Evolutionary conservation across 2,797 vertebrate species (phyloP), one percentile per base, ranked within the genome.

Genomic region (Scolopax rusticola): DNA sequence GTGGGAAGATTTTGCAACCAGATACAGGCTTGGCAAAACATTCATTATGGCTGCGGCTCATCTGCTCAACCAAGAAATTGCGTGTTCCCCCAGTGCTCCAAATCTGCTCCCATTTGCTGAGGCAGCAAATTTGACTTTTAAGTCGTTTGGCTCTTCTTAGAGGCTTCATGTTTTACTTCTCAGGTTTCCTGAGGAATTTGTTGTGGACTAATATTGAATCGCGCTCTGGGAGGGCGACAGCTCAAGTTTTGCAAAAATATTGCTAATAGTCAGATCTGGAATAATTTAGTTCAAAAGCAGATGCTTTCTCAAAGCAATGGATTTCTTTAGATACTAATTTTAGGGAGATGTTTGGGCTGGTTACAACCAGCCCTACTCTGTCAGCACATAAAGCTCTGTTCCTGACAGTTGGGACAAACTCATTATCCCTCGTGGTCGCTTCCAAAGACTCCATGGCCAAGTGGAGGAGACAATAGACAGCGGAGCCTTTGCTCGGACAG

Each of bases 91-190:
- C 64, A 11, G 81, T 73, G 93, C 93, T 79, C 89, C 87, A 48
- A 47, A 76, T 89, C 96, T 77, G 86, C 93, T 61, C 11, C 84
- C 81, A 32, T 89, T 87, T 90, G 95, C 95, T 96, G 96, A 92
- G 41, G 56, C 92, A 95, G 96, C 95, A 79, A 3, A 3, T 65
- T 73, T 50, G 67, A 61, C 73, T 17, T 71, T 71, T 21, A 71
- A 84, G 77, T 36, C 1, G 0, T 75, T 89, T 28, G 75, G 54
- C 61, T 94, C 83, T 86, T 86, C 59, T 75, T 56, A 6, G 54
- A 3, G 60, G 57, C 84, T 94, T 74, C 78, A 21, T 67, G 3
- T 93, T 77, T 61, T 51, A 9, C 59, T 80, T 48, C 91, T 80
- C 61, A 28, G 17, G 30, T 96, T 92, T 93, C 94, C 57, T 4